Evolutionary conservation across 1,140 invertebrate species (phyloP).

Genomic region (Drosophila subpulchrella): DNA sequence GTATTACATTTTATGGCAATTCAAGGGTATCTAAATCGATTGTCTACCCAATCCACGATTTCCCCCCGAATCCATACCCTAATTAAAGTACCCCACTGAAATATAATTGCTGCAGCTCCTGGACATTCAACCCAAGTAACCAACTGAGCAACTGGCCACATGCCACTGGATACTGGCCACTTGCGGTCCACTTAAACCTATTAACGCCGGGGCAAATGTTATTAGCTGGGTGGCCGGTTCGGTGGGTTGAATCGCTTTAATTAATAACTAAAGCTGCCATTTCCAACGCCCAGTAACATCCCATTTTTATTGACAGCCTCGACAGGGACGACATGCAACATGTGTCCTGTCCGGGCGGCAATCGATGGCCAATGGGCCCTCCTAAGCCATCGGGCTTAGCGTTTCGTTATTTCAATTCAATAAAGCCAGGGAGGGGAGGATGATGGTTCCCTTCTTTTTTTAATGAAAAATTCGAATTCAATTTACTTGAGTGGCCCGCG

Average conservation of each 20-base stretch:
- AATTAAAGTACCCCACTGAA: conserved; percentile 19
- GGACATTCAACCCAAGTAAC: conserved; percentile 25
- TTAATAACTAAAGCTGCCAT: conserved; percentile 52
- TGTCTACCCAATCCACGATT: background rate
- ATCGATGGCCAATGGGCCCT: conserved; percentile 13
- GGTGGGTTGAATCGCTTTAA: conserved; percentile 49
- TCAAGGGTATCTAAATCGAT: background rate
- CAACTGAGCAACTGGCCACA: background rate
- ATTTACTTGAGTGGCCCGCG: conserved; percentile 68
- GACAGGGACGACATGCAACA: conserved; percentile 59
- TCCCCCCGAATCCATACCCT: background rate
- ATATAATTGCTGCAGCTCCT: conserved; percentile 15
- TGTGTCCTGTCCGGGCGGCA: conserved; percentile 44
- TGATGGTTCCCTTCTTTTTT: conserved; percentile 36
- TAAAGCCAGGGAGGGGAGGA: conserved; percentile 19
- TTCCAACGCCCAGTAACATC: background rate
- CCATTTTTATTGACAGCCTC: conserved; percentile 41
- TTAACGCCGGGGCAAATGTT: conserved; percentile 44
- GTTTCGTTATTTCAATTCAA: conserved; percentile 56
- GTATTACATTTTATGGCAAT: background rate
- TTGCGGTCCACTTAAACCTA: conserved; percentile 49
- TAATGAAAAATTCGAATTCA: conserved; percentile 73
- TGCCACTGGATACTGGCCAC: conserved; percentile 11
- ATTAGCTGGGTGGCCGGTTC: conserved; percentile 31
- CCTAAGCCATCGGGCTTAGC: conserved; percentile 7